Base-by-base conservation (phyloP, 1,140 invertebrate species). In the Popillia japonica region DNA sequence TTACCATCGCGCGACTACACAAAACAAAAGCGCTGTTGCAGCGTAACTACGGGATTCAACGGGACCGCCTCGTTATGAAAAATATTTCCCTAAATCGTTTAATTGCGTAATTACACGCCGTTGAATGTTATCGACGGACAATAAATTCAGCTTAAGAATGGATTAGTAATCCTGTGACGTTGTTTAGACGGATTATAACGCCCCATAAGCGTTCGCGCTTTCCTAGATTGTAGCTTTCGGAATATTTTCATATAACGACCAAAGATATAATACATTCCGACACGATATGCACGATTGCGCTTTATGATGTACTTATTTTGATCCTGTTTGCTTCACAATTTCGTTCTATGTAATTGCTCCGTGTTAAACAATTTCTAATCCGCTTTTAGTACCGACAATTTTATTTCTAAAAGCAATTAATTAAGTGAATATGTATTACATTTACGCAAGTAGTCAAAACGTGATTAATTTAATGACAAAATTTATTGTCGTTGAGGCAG, bases 101-200 rank as follows among this genome's bases (percentile, higher is more conserved):
- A 68, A 68, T 68, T 68, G 20, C 22, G 14, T 68, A 23, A 68
- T 68, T 68, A 68, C 61, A 34, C 61, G 27, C 6, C 61, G 20
- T 23, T 68, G 61, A 68, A 68, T 68, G 61, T 68, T 68, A 68
- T 68, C 61, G 61, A 68, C 61, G 61, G 22, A 34, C 61, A 68
- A 34, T 68, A 68, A 68, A 68, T 68, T 68, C 22, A 14, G 61
- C 61, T 68, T 68, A 68, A 9, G 61, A 68, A 34, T 11, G 61
- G 61, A 68, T 68, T 68, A 68, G 17, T 55, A n/a, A 68, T 34
- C 61, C 17, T 68, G 22, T 68, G 61, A 68, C 61, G 20, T 68
- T 22, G 61, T 68, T 68, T 68, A 22, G 9, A 68, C 48, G 48
- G 48, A 55, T 55, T 27, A 68, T 68, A 11, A 68, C 61, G 27